These are phyloP conservation scores for Dendronephthya gigantea DNA, from an alignment of 64 coral and sea anemone genomes.

Conservation along the genomic window DNA sequence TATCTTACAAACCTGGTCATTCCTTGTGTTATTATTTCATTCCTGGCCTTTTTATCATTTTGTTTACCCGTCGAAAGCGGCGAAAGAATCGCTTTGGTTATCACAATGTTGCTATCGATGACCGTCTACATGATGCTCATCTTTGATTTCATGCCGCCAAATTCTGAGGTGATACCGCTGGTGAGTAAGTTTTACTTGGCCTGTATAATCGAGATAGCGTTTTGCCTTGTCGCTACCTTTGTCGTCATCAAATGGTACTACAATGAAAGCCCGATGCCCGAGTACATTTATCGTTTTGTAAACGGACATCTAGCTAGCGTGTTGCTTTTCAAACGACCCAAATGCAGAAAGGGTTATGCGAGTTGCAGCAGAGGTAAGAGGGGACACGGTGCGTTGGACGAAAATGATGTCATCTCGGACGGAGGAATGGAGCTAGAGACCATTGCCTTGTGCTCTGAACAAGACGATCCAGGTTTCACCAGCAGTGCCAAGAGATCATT, in stretches of 20 bases:
- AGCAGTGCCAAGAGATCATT: neutral
- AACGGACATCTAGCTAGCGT: neutral
- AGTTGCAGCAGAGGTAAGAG: neutral
- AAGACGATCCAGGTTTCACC: neutral
- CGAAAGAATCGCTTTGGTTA: neutral
- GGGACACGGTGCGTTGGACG: neutral
- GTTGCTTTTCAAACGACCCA: neutral
- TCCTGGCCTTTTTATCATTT: neutral
- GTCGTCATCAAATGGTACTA: neutral
- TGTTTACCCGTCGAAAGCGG: neutral
- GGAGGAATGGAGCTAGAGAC: neutral
- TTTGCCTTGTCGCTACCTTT: neutral
- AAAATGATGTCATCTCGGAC: neutral
- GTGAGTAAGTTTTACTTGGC: neutral
- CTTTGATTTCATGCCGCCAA: neutral
- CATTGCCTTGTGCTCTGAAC: too few species aligned
- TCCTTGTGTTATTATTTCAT: neutral
- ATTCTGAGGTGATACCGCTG: neutral
- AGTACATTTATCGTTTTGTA: neutral
- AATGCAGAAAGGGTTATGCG: neutral
- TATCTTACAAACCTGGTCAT: neutral
- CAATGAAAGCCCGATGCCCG: neutral
- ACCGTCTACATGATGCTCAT: neutral
- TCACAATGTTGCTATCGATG: neutral
- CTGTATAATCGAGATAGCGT: neutral